phyloP scores from a whole-genome alignment of 1,140 invertebrate species.

The honey bee (Apis mellifera) region DNA sequence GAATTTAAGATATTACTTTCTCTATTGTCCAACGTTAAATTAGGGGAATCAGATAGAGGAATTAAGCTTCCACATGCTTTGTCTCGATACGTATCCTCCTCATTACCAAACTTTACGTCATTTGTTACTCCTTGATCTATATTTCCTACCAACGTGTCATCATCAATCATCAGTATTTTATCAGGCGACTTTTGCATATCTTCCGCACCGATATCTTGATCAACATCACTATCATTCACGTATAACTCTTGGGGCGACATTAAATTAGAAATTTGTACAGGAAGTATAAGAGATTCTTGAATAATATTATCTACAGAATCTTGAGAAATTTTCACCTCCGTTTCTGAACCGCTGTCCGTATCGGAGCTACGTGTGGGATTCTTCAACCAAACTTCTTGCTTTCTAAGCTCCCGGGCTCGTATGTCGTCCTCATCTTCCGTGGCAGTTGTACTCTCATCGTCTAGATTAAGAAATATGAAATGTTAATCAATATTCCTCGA shows the following conservation, averaged over 20 bases:
- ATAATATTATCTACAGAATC: conserved; percentile 61
- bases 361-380: conserved; percentile 83
- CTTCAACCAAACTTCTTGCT: conserved; percentile 86
- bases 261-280: conserved; percentile 32
- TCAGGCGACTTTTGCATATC: conserved; percentile 1
- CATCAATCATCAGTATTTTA: conserved; percentile 18
- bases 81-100: background rate
- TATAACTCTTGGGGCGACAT: conserved; percentile 20
- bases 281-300: conserved; percentile 46
- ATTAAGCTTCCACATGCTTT: conserved; percentile 52
- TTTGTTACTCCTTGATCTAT: conserved; percentile 19
- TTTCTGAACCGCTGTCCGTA: conserved; percentile 88
- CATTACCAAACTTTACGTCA: background rate
- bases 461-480: too few relatives aligned
- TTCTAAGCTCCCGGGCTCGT: conserved; percentile 84
- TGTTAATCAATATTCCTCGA: too few relatives aligned
- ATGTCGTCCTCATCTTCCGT: conserved; percentile 89
- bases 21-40: background rate
- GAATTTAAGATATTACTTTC: conserved; percentile 11
- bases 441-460: conserved; percentile 87
- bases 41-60: conserved; percentile 5
- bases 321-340: conserved; percentile 84
- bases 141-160: background rate
- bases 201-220: conserved; percentile 1
- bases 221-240: conserved; percentile 32